Evolutionary conservation across 2,797 vertebrate genomes (phyloP).

Genomic region (Sciurus vulgaris): DNA sequence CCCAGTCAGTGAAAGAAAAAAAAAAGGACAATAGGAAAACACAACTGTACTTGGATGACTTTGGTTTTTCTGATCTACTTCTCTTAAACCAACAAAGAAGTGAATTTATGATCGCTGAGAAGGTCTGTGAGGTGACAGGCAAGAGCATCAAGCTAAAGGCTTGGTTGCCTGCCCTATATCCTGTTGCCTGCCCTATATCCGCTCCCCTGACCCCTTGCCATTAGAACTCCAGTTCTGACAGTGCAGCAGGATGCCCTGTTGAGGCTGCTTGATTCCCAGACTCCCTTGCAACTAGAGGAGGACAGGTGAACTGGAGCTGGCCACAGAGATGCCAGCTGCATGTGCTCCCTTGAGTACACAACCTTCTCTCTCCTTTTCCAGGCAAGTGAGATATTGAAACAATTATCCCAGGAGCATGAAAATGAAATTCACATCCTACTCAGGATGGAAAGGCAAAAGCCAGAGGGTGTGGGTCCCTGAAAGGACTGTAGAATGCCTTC

Average conservation of each 20-base stretch:
- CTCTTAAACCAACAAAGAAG: conserved; percentile 17
- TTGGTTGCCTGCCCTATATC: neutral
- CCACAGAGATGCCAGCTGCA: neutral
- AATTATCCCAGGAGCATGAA: neutral
- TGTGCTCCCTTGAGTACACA: neutral
- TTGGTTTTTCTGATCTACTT: neutral
- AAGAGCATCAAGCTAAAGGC: neutral
- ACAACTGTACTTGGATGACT: neutral
- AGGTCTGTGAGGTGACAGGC: neutral
- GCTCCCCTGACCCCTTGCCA: neutral
- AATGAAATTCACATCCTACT: neutral
- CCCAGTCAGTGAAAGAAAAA: neutral
- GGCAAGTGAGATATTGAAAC: neutral
- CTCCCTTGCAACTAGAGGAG: neutral
- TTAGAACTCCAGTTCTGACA: neutral
- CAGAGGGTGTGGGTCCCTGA: neutral
- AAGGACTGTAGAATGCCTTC: neutral
- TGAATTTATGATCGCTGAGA: neutral
- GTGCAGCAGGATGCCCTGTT: neutral
- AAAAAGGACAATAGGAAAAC: neutral
- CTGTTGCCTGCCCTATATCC: neutral
- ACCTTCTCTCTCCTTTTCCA: neutral
- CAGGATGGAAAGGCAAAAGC: neutral
- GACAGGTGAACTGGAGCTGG: neutral
- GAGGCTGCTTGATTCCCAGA: neutral